Percentiles rank a stretch among this genome's conserved stretches.
phyloP scores from a whole-genome alignment of 2,888 invertebrate species.

The Epiblema foenella region DNA sequence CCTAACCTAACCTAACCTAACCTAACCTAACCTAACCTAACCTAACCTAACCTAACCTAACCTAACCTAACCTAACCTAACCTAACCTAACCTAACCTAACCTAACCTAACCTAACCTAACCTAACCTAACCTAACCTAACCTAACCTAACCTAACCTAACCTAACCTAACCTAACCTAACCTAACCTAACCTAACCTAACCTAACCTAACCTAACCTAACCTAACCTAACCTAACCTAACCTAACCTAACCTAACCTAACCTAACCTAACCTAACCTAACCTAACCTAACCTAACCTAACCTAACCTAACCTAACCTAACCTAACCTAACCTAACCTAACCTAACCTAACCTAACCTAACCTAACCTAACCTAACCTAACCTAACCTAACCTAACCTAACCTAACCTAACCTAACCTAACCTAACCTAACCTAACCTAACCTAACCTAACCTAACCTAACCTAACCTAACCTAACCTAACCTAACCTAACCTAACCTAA shows the following conservation, averaged over 20 bases:
- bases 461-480: too few relatives aligned
- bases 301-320: conserved; percentile 30
- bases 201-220: conserved; percentile 23
- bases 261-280: background rate
- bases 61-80: too few relatives aligned
- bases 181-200: conserved; percentile 26
- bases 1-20: conserved; percentile 23
- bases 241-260: too few relatives aligned
- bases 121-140: conserved; percentile 23
- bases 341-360: too few relatives aligned
- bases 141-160: conserved; percentile 24
- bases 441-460: too few relatives aligned
- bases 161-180: conserved; percentile 12
- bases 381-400: conserved; percentile 10
- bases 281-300: conserved; percentile 24
- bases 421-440: too few relatives aligned
- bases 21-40: conserved; percentile 24
- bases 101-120: conserved; percentile 24
- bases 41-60: conserved; percentile 24
- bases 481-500: too few relatives aligned
- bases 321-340: conserved; percentile 25
- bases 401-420: too few relatives aligned
- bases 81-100: conserved; percentile 24
- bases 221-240: too few relatives aligned
- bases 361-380: conserved; percentile 28